phyloP scores from a whole-genome alignment of 1,140 invertebrate species.

The Polypedilum pembai region DNA sequence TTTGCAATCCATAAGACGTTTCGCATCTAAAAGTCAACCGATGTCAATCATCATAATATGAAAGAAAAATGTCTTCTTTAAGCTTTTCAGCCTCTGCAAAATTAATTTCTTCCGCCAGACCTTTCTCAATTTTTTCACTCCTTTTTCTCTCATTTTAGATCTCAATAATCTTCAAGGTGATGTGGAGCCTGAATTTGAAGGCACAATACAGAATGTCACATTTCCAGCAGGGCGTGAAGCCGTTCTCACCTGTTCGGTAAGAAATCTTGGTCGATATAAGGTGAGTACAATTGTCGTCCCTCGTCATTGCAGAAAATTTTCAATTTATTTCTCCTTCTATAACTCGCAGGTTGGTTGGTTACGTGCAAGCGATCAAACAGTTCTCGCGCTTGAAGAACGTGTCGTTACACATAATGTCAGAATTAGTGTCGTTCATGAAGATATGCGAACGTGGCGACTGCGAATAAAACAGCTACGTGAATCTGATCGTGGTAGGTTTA shows the following conservation, averaged over 20 bases:
- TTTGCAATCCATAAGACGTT: not conserved
- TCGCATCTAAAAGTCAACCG: not conserved
- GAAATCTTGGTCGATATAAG: slow-evolving; percentile 73
- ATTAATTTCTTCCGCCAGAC: not conserved
- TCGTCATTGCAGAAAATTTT: not conserved
- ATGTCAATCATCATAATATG: slow-evolving; percentile 12
- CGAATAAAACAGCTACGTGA: slow-evolving; percentile 65
- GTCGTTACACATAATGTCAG: slow-evolving; percentile 83
- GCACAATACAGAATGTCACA: slow-evolving; percentile 73
- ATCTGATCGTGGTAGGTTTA: slow-evolving; percentile 54
- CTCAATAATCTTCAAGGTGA: not conserved
- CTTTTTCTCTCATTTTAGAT: not conserved
- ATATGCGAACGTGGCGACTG: slow-evolving; percentile 65
- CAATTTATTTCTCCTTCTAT: slow-evolving; percentile 17
- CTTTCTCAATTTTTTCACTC: not conserved
- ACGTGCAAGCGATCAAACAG: slow-evolving; percentile 78
- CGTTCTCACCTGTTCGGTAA: slow-evolving; percentile 70
- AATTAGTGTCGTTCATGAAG: slow-evolving; percentile 70
- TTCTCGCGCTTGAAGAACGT: slow-evolving; percentile 72
- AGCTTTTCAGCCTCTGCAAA: not conserved
- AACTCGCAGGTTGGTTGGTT: slow-evolving; percentile 80
- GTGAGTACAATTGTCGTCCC: slow-evolving; percentile 46
- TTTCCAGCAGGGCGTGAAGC: slow-evolving; percentile 75
- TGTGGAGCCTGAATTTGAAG: slow-evolving; percentile 61
- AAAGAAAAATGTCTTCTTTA: not conserved